Evolutionary conservation across 2,888 invertebrate species (phyloP).

Genomic region (Drosophila putrida): DNA sequence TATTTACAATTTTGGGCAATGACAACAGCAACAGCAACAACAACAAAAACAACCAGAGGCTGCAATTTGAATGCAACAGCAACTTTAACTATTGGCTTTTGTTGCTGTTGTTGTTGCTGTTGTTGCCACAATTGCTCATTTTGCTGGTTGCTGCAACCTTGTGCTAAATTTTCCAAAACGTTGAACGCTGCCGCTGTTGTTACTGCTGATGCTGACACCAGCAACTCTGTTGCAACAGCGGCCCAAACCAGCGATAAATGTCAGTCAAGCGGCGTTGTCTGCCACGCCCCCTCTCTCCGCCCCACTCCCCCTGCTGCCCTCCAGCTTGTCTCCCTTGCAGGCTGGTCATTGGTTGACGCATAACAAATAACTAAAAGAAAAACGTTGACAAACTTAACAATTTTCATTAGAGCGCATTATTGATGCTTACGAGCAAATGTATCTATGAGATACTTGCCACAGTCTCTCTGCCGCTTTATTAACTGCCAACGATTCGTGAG

Average conservation of each 20-base stretch:
- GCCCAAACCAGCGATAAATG: conserved; percentile 75
- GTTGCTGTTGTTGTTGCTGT: conserved; percentile 52
- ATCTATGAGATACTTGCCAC: conserved; percentile 71
- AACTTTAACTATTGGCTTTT: conserved; percentile 57
- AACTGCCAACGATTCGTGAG: conserved; percentile 60
- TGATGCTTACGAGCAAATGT: conserved; percentile 79
- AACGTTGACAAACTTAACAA: conserved; percentile 66
- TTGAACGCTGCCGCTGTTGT: conserved; percentile 65
- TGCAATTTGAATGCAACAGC: conserved; percentile 65
- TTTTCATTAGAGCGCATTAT: conserved; percentile 79
- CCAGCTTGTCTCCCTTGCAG: conserved; percentile 5
- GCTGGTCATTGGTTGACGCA: conserved; percentile 55
- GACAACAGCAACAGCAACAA: conserved; percentile 54
- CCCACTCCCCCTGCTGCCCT: neutral
- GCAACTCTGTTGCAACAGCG: conserved; percentile 48
- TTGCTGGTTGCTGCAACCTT: conserved; percentile 77
- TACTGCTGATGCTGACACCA: conserved; percentile 41
- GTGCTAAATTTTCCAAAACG: conserved; percentile 82
- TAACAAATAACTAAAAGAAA: conserved; percentile 44
- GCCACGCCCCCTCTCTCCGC: conserved; percentile 57
- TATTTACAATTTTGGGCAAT: conserved; percentile 81
- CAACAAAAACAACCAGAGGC: conserved; percentile 37
- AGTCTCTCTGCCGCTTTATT: conserved; percentile 46
- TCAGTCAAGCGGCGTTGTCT: conserved; percentile 68
- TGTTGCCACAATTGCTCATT: conserved; percentile 81